These are phyloP conservation scores for Drosophila paracracens DNA, from an alignment of 2,888 invertebrate species.

Conservation along the genomic window DNA sequence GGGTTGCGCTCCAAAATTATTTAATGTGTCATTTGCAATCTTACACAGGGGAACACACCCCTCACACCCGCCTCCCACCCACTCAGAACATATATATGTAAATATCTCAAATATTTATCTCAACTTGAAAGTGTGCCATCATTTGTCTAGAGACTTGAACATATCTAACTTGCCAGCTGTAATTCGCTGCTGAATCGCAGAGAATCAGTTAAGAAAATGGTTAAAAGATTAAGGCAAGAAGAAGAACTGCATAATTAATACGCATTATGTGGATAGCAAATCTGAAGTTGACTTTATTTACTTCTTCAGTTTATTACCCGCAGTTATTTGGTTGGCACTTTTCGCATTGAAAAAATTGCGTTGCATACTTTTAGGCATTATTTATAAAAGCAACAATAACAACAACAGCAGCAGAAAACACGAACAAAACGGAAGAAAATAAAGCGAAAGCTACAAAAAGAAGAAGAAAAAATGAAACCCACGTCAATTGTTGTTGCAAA, in stretches of 20 bases:
- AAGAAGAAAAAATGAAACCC: conserved; percentile 3
- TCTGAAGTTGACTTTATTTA: not conserved
- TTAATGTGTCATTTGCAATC: conserved; percentile 1
- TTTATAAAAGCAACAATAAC: conserved; percentile 35
- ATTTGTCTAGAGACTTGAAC: not conserved
- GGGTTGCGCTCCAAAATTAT: not conserved
- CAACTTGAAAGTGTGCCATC: not conserved
- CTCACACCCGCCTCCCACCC: not conserved
- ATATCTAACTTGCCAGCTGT: not conserved
- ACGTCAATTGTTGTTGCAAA: conserved; percentile 54
- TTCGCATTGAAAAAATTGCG: conserved; percentile 34
- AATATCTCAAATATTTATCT: not conserved
- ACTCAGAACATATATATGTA: not conserved
- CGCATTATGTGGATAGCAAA: too few species aligned
- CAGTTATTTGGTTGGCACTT: not conserved
- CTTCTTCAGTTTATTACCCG: not conserved
- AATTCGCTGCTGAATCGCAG: not conserved
- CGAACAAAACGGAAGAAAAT: not conserved
- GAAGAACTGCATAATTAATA: not conserved
- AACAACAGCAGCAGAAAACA: not conserved
- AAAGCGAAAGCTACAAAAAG: not conserved
- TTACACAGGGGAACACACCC: not conserved
- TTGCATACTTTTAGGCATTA: conserved; percentile 57
- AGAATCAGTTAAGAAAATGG: not conserved
- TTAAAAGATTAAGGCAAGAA: not conserved